Evolutionary conservation across 37 sponge, comb jelly and placozoan genomes (phyloP), one percentile per base, ranked within the genome.

Genomic region (Haliclona indistincta): DNA sequence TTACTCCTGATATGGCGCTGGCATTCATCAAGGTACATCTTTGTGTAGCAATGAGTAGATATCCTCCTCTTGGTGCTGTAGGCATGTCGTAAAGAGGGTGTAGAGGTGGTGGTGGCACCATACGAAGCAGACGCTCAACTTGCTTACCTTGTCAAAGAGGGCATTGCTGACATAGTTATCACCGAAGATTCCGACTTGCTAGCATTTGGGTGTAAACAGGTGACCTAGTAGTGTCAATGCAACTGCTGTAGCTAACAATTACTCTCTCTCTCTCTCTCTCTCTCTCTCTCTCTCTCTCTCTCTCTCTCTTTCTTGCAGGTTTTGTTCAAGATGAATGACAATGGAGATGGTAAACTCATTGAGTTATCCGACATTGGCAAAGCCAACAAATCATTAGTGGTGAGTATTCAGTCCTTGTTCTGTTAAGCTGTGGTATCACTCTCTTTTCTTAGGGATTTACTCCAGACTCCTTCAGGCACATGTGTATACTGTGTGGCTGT

Each of bases 401-500:
- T 87, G 30, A 75, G 70, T 4, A 47, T 11, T 0, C 30, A 8
- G 15, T 34, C 37, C 29, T 8, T 32, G 36, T 32, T 19, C 28
- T 26, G 67, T 42, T 69, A 5, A 41, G 47, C n/a, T 43, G 28
- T 38, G 17, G 17, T 69, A 28, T 26, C 44, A n/a, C 49, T 38
- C 61, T 28, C 53, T 10, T 15, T 33, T 64, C 43, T 38, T 63
- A 86, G 78, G 88, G 88, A 22, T 93, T 96, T 62, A 81, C 75
- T 66, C 62, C 49, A 32, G 80, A 82, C 41, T 78, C 85, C 3
- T 95, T 92, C 76, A 74, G 99, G 13, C 93, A 95, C 29, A 95
- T 98, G 96, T 98, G 99, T 65, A 98, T 98, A 28, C 76, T 98
- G 44, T 95, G 96, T 11, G 99, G 99, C 7, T 98, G 99, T 87